Conservation (phyloP, 2,888 invertebrate species). For the Lobophora halterata region DNA sequence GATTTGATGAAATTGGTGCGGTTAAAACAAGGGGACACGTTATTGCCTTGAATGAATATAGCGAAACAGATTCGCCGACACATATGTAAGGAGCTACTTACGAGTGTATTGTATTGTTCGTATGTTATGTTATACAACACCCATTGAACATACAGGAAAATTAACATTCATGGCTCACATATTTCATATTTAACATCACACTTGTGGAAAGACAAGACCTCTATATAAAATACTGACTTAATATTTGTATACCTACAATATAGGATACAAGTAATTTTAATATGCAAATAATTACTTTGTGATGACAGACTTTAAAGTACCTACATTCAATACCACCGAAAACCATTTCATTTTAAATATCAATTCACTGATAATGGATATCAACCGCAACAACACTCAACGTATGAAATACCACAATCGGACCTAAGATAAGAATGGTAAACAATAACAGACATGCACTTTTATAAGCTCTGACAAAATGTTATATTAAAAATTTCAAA, state of each 20-base stretch:
- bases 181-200: conserved; percentile 1
- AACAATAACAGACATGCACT: conserved; percentile 9
- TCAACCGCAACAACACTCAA: neutral
- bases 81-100: neutral
- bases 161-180: conserved; percentile 17
- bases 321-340: too few relatives aligned
- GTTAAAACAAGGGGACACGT: conserved; percentile 16
- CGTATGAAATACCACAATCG: neutral
- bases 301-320: too few relatives aligned
- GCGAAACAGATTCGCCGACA: conserved; percentile 4
- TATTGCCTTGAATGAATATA: conserved; percentile 10
- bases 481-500: too few relatives aligned
- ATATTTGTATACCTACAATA: too few relatives aligned
- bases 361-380: too few relatives aligned
- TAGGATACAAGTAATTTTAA: too few relatives aligned
- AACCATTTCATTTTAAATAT: too few relatives aligned
- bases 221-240: too few relatives aligned
- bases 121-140: conserved; percentile 8
- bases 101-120: too few relatives aligned
- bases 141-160: conserved; percentile 17
- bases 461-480: too few relatives aligned
- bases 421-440: conserved; percentile 1
- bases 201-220: too few relatives aligned
- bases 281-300: too few relatives aligned
- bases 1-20: conserved; percentile 27